Conservation (phyloP, 2,113 vertebrate genomes). For the Gymnarchus niloticus region DNA sequence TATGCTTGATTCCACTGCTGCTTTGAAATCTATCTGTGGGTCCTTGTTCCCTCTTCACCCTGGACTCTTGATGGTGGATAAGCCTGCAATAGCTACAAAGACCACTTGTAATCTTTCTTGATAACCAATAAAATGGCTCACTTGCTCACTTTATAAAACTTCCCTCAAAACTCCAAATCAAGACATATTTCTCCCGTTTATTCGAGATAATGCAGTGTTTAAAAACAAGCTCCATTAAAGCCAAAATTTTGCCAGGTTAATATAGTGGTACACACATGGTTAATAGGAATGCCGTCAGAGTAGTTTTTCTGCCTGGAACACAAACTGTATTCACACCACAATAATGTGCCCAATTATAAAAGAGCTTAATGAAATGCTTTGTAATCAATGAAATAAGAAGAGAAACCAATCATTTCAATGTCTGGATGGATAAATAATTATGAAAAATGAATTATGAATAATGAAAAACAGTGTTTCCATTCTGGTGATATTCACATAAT, state of each 20-base stretch:
- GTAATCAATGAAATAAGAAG: neutral
- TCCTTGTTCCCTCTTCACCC: neutral
- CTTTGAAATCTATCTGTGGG: neutral
- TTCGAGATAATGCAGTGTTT: neutral
- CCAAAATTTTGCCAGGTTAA: neutral
- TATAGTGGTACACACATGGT: neutral
- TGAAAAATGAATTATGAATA: neutral
- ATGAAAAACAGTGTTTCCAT: neutral
- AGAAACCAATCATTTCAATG: neutral
- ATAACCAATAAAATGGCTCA: neutral
- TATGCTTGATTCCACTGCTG: neutral
- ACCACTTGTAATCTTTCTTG: neutral
- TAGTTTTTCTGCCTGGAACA: neutral
- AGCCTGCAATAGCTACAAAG: neutral
- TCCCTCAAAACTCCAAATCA: neutral
- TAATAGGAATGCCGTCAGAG: neutral
- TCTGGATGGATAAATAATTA: neutral
- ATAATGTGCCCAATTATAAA: neutral
- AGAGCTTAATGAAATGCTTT: neutral
- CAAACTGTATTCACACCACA: neutral
- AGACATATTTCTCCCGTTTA: neutral
- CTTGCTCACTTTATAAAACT: neutral
- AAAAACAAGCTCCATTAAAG: neutral
- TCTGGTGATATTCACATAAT: neutral
- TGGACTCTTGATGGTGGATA: neutral